A percentile compares a stretch with the other conserved stretches of the same genome.
Conservation (phyloP, 2,113 vertebrate genomes). For the Muscicapa adusta region DNA sequence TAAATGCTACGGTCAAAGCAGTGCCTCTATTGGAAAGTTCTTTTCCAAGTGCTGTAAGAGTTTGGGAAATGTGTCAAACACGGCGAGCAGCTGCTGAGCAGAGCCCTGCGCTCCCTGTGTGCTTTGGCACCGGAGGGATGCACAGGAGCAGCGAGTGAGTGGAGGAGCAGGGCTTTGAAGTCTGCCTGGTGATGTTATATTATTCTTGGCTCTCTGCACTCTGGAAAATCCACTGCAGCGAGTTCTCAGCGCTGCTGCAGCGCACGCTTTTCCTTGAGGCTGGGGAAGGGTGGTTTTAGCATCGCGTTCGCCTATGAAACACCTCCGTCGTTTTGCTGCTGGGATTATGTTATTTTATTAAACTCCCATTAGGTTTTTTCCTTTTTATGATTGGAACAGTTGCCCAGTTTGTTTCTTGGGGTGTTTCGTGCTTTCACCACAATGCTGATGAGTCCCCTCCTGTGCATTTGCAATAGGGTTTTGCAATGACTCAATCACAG, state of each 20-base stretch:
- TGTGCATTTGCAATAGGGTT: neutral
- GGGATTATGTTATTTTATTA: constrained; percentile 47
- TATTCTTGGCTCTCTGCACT: constrained; percentile 79
- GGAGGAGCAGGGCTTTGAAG: constrained; percentile 78
- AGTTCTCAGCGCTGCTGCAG: constrained; percentile 70
- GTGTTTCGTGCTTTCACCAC: neutral
- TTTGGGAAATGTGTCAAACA: constrained; percentile 73
- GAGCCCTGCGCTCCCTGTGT: constrained; percentile 55
- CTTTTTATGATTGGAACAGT: neutral
- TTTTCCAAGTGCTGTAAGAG: constrained; percentile 71
- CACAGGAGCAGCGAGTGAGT: constrained; percentile 75
- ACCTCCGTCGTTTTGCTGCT: constrained; percentile 37
- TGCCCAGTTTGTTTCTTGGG: neutral
- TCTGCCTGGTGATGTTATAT: constrained; percentile 79
- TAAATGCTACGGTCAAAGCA: neutral
- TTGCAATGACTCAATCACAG: neutral
- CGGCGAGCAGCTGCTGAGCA: constrained; percentile 65
- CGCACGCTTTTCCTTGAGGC: constrained; percentile 64
- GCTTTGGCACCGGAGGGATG: constrained; percentile 75
- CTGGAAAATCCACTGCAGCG: constrained; percentile 82
- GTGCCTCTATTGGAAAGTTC: constrained; percentile 75
- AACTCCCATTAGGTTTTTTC: constrained; percentile 5
- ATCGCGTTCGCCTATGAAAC: constrained; percentile 74
- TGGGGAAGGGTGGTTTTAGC: constrained; percentile 72
- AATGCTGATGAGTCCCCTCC: neutral